Percentiles rank a stretch among this genome's conserved stretches.
These are phyloP conservation scores for Epistrophe grossulariae DNA, from an alignment of 2,888 invertebrate species.

Conservation along the genomic window DNA sequence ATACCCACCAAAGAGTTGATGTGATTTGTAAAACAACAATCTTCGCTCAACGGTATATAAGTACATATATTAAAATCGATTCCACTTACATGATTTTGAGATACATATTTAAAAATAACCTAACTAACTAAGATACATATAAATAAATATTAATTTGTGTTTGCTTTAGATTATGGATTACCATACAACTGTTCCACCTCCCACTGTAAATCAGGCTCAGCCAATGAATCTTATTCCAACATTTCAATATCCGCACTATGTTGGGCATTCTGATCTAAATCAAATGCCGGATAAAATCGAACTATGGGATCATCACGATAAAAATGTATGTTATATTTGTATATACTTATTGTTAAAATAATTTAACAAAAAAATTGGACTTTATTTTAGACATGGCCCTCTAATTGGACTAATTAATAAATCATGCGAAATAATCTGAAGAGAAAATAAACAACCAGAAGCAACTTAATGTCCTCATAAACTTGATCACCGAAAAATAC, in stretches of 20 bases:
- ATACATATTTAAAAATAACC: too few relatives aligned
- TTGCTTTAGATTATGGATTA: slow-evolving; percentile 82
- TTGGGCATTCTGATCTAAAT: slow-evolving; percentile 80
- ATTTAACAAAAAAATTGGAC: neutral
- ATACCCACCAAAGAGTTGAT: too few relatives aligned
- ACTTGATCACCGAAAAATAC: slow-evolving; percentile 77
- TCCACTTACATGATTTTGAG: too few relatives aligned
- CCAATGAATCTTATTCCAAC: slow-evolving; percentile 82
- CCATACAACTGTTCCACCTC: slow-evolving; percentile 81
- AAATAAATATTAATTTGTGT: neutral
- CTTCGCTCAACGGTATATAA: too few relatives aligned
- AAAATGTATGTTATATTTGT: slow-evolving; percentile 80
- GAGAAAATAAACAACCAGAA: slow-evolving; percentile 40
- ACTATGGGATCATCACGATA: slow-evolving; percentile 84
- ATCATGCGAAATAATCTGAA: slow-evolving; percentile 61
- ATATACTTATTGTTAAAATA: neutral
- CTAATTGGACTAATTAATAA: slow-evolving; percentile 78
- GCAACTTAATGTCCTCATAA: slow-evolving; percentile 69
- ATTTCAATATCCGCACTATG: slow-evolving; percentile 82
- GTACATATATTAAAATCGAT: too few relatives aligned
- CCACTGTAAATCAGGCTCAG: slow-evolving; percentile 80
- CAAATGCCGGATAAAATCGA: slow-evolving; percentile 83
- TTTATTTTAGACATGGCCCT: slow-evolving; percentile 81
- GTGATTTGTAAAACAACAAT: too few relatives aligned
- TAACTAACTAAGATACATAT: too few relatives aligned